Conservation (phyloP, 2,113 vertebrate genomes). For the Salvator merianae region DNA sequence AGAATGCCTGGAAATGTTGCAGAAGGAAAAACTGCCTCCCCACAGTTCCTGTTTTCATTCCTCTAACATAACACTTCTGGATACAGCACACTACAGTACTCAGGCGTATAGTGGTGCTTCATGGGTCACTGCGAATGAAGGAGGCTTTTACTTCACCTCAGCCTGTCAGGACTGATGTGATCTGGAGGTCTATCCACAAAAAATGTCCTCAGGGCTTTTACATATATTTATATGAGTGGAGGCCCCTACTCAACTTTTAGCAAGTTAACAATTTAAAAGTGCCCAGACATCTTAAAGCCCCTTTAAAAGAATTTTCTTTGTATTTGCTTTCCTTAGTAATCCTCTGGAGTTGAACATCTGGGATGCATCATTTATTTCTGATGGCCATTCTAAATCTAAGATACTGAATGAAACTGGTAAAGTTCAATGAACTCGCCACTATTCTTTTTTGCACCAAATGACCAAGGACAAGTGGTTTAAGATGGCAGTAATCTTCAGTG, state of each 20-base stretch:
- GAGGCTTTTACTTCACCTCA: background rate
- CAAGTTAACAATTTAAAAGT: constrained; percentile 42
- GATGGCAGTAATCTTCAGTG: background rate
- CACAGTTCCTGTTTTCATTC: no score
- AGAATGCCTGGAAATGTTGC: no score
- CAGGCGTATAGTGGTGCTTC: no score
- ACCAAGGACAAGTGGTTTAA: background rate
- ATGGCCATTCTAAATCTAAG: constrained; percentile 20
- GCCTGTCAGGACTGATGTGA: constrained; percentile 21
- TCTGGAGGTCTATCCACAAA: background rate
- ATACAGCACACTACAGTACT: no score
- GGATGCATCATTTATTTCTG: constrained; percentile 48
- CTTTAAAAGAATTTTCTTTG: constrained; percentile 44
- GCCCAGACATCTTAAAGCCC: constrained; percentile 31
- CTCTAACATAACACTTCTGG: no score
- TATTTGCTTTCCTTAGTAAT: constrained; percentile 63
- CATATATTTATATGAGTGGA: constrained; percentile 31
- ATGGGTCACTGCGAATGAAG: background rate
- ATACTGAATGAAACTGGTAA: constrained; percentile 40
- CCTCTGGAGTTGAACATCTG: constrained; percentile 50
- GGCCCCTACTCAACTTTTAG: constrained; percentile 36
- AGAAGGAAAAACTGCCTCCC: no score
- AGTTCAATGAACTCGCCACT: constrained; percentile 3
- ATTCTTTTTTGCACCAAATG: constrained; percentile 12
- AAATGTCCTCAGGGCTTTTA: constrained; percentile 36